Conservation (phyloP, 2,113 vertebrate species). For the Anoplopoma fimbria region DNA sequence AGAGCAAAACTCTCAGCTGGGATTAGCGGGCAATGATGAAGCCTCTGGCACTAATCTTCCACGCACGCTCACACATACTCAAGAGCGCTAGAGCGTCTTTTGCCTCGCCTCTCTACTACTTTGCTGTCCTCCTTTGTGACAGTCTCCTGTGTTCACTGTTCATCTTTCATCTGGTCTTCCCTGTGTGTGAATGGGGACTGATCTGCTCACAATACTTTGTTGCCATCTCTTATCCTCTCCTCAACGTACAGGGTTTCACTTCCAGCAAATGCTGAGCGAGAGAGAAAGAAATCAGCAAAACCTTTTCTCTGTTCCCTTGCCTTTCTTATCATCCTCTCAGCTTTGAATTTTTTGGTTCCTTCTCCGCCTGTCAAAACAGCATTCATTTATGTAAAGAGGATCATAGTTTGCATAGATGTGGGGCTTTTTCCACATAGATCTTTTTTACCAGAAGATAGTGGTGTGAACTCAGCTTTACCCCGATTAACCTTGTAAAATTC, state of each 20-base stretch:
- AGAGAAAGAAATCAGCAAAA: not conserved
- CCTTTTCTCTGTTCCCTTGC: slow-evolving; percentile 75
- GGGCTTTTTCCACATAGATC: not conserved
- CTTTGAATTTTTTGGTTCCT: slow-evolving; percentile 35
- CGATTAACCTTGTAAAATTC: not conserved
- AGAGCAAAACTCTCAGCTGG: slow-evolving; percentile 63
- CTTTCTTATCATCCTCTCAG: slow-evolving; percentile 48
- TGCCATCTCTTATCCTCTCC: slow-evolving; percentile 22
- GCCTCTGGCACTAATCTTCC: slow-evolving; percentile 74
- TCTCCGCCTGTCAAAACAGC: slow-evolving; percentile 6
- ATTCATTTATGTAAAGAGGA: slow-evolving; percentile 43
- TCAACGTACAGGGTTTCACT: not conserved
- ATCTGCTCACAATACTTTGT: slow-evolving; percentile 23
- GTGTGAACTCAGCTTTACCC: slow-evolving; percentile 15
- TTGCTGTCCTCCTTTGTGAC: slow-evolving; percentile 53
- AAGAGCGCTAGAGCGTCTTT: slow-evolving; percentile 21
- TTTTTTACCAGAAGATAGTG: not conserved
- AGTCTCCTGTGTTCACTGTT: slow-evolving; percentile 48
- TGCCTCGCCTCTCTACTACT: slow-evolving; percentile 46
- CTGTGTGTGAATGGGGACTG: slow-evolving; percentile 28
- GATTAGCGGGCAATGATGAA: slow-evolving; percentile 70
- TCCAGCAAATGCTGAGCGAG: not conserved
- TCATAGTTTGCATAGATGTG: slow-evolving; percentile 21
- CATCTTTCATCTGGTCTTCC: slow-evolving; percentile 60
- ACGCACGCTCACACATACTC: slow-evolving; percentile 38